Percentiles rank a stretch among this genome's conserved stretches.
Conservation (phyloP, 2,113 vertebrate genomes). For the Suricata suricatta region DNA sequence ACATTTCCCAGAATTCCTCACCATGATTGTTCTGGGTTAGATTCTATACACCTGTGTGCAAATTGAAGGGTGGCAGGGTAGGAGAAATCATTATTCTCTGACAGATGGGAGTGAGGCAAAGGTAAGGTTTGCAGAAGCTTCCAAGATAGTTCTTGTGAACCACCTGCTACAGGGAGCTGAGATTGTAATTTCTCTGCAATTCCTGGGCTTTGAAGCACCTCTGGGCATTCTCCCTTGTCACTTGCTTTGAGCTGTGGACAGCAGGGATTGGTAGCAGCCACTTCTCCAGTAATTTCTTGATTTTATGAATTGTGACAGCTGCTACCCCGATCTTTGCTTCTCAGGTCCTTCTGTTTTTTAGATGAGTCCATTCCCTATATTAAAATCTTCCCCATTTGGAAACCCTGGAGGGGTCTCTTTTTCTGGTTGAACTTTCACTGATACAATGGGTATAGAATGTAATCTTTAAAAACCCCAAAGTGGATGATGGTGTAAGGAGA, state of each 20-base stretch:
- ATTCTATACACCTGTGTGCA: neutral
- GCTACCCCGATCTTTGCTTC: neutral
- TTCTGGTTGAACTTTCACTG: neutral
- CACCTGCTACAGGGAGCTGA: neutral
- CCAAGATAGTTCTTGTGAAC: neutral
- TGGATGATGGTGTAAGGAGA: neutral
- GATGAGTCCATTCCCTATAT: neutral
- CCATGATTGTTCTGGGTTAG: neutral
- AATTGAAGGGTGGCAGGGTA: neutral
- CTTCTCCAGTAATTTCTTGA: neutral
- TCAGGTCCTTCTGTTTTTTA: neutral
- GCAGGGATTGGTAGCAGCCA: neutral
- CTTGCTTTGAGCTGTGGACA: neutral
- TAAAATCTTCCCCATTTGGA: neutral
- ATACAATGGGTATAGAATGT: neutral
- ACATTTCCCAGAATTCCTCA: neutral
- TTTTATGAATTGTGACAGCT: neutral
- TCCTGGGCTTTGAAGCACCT: neutral
- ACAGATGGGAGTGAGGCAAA: neutral
- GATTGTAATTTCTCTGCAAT: neutral
- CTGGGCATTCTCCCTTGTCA: neutral
- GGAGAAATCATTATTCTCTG: neutral
- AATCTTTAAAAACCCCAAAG: neutral
- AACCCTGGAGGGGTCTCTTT: neutral
- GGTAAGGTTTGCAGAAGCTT: neutral